These are phyloP conservation scores for Lethocerus indicus DNA, from an alignment of 1,140 invertebrate species.

Conservation along the genomic window DNA sequence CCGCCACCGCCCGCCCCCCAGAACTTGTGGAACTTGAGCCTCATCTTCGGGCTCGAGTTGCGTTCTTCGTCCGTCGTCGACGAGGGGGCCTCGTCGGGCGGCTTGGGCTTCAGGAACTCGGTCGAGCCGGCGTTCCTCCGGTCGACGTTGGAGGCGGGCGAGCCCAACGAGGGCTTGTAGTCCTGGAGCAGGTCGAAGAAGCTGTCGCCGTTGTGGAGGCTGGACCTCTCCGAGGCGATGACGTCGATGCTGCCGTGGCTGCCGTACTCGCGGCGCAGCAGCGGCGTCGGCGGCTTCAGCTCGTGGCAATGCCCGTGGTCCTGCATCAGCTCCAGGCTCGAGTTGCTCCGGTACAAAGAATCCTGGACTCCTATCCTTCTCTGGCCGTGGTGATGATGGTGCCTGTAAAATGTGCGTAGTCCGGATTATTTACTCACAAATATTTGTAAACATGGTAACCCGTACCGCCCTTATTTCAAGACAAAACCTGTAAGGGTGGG, in stretches of 20 bases:
- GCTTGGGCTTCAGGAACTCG: constrained; percentile 42
- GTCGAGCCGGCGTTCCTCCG: constrained; percentile 42
- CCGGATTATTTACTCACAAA: too few species aligned
- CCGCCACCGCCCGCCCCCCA: constrained; percentile 13
- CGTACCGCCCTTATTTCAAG: too few species aligned
- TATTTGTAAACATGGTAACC: too few species aligned
- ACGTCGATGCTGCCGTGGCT: constrained; percentile 50
- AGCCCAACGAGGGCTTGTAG: constrained; percentile 31
- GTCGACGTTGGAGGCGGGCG: too few species aligned
- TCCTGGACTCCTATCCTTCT: constrained; percentile 10
- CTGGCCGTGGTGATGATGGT: constrained; percentile 1
- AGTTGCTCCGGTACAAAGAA: constrained; percentile 42
- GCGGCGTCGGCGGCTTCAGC: constrained; percentile 7
- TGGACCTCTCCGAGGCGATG: constrained; percentile 24
- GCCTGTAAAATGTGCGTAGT: too few species aligned
- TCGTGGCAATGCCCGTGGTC: constrained; percentile 16
- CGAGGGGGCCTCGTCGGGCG: constrained; percentile 37
- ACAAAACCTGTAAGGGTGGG: too few species aligned
- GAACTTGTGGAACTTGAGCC: constrained; percentile 17
- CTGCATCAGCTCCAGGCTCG: constrained; percentile 46
- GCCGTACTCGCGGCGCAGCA: constrained; percentile 35
- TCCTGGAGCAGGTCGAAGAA: constrained; percentile 70
- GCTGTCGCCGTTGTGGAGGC: constrained; percentile 33
- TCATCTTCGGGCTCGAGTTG: constrained; percentile 12
- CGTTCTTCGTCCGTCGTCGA: too few species aligned